Conservation (phyloP, 2,797 vertebrate genomes). For the Craterocephalus amniculus region DNA sequence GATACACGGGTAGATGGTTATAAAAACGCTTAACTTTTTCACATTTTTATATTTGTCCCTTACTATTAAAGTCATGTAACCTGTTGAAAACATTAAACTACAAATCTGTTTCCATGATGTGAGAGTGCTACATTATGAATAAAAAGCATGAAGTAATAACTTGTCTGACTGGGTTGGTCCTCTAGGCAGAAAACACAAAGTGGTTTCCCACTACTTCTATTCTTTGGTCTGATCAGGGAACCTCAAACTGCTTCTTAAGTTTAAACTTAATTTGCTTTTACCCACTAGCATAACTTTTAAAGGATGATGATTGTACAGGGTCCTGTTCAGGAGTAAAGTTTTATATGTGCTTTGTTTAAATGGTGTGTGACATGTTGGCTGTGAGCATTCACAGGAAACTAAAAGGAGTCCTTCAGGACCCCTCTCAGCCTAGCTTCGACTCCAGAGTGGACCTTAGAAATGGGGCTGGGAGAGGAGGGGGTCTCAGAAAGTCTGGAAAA, state of each 20-base stretch:
- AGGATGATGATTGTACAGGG: conserved; percentile 7
- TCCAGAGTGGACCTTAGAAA: conserved; percentile 18
- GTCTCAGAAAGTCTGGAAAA: conserved; percentile 70
- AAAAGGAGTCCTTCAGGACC: conserved; percentile 59
- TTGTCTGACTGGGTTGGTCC: too few species aligned
- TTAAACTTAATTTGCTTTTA: conserved; percentile 17
- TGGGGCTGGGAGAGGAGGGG: background rate
- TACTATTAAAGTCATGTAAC: too few species aligned
- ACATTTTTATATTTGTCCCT: too few species aligned
- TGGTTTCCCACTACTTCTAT: background rate
- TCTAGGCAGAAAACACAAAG: too few species aligned
- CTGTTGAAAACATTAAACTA: too few species aligned
- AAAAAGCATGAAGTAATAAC: too few species aligned
- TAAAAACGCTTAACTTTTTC: too few species aligned
- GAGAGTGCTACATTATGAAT: too few species aligned
- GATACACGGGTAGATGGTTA: too few species aligned
- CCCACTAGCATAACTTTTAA: conserved; percentile 17
- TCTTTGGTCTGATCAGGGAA: conserved; percentile 2
- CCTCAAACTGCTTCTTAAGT: conserved; percentile 18
- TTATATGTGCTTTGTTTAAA: conserved; percentile 27
- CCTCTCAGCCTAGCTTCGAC: conserved; percentile 48
- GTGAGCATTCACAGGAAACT: conserved; percentile 61
- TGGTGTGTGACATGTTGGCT: conserved; percentile 18
- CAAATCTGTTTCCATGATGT: too few species aligned
- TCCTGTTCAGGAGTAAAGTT: conserved; percentile 11